Conservation (phyloP, 1,140 invertebrate genomes). For the Drosophila miranda region DNA sequence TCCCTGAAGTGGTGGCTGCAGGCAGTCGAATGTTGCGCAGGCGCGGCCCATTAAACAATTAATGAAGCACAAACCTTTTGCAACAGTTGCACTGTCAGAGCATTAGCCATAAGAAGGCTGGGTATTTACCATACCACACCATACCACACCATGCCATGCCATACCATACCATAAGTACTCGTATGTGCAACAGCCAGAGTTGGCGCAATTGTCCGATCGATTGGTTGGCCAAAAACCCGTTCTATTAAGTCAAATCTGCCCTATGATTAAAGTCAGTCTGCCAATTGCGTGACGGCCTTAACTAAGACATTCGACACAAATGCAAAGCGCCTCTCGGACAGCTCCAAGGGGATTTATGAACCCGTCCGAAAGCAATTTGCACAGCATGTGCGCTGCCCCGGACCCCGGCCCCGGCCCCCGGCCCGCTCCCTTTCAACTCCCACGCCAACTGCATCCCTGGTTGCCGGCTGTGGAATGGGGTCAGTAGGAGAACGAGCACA, state of each 20-base stretch:
- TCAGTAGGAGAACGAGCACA: conserved; percentile 41
- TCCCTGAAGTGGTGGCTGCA: neutral
- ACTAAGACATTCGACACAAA: conserved; percentile 62
- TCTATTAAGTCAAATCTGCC: conserved; percentile 57
- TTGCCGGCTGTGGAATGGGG: conserved; percentile 22
- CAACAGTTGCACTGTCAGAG: conserved; percentile 24
- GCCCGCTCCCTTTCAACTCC: conserved; percentile 12
- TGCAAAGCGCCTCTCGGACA: conserved; percentile 52
- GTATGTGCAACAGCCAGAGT: too few relatives aligned
- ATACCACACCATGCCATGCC: too few relatives aligned
- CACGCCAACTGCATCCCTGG: conserved; percentile 33
- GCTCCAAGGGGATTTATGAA: conserved; percentile 32
- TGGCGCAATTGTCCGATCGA: neutral
- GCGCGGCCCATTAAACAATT: conserved; percentile 76
- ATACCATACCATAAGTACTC: too few relatives aligned
- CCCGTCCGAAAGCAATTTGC: conserved; percentile 63
- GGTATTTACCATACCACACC: conserved; percentile 7
- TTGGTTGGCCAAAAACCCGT: conserved; percentile 33
- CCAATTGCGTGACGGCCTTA: conserved; percentile 55
- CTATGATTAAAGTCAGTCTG: conserved; percentile 68
- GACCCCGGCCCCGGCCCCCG: too few relatives aligned
- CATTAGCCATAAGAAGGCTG: conserved; percentile 9
- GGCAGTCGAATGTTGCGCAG: conserved; percentile 44
- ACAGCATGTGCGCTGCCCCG: conserved; percentile 53
- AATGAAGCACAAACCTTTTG: conserved; percentile 62